A percentile compares a stretch with the other conserved stretches of the same genome.
phyloP scores from a whole-genome alignment of 2,113 vertebrate species.

The Pituophis catenifer region DNA sequence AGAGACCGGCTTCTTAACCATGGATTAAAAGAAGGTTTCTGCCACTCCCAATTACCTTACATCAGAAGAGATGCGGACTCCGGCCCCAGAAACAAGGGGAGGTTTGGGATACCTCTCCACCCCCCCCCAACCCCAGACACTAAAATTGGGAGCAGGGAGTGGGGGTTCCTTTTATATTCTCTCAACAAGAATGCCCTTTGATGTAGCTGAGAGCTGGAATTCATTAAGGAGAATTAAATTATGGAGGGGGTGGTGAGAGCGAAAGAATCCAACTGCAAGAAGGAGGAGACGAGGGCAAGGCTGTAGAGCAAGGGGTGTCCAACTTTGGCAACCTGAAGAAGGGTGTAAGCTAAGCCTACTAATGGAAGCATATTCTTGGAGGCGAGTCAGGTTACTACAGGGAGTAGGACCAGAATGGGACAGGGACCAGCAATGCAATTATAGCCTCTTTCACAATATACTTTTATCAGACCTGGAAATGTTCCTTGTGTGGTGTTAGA shows the following conservation, averaged over 20 bases:
- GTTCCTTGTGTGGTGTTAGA: not conserved
- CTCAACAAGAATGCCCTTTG: conserved; percentile 12
- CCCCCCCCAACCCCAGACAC: not conserved
- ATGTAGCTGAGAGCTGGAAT: conserved; percentile 2
- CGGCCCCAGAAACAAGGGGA: not conserved
- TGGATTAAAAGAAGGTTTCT: not conserved
- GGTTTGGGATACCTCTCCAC: not conserved
- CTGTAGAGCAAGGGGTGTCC: not conserved
- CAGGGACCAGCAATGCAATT: not conserved
- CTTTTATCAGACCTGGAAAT: not conserved
- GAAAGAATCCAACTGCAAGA: not conserved
- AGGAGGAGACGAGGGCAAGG: not conserved
- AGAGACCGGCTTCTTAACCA: not conserved
- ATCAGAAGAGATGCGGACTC: conserved; percentile 1
- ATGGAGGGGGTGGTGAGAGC: not conserved
- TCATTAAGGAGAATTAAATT: conserved; percentile 13
- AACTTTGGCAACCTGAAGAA: not conserved
- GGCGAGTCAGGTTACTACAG: not conserved
- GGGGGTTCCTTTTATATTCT: not conserved
- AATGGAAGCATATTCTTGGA: not conserved
- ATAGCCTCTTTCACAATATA: not conserved
- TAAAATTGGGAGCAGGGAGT: not conserved
- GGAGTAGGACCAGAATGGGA: not conserved
- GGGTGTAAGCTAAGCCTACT: not conserved
- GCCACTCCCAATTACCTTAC: not conserved